Base-by-base conservation (phyloP, 2,888 invertebrate species). In the Dilophus febrilis region DNA sequence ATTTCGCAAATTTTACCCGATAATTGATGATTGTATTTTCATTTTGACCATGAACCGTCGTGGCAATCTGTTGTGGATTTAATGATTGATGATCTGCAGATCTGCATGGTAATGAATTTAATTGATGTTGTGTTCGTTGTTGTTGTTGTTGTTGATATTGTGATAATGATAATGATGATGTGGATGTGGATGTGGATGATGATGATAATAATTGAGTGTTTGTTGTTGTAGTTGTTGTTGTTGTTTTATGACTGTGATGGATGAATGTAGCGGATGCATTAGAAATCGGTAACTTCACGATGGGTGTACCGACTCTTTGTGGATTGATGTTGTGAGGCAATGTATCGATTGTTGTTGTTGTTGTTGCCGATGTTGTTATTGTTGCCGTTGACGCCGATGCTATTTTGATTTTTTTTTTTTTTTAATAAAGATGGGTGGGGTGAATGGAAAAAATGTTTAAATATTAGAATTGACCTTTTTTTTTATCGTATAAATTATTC, bases 241-340 rank as follows among this genome's bases (percentile, higher is more conserved):
- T 42, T 38, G 40, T 36, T 42, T 41, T 34, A 40, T 35, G 33
- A 38, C 29, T 28, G 14, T 36, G 16, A 37, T 35, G 38, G 41
- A 36, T 37, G 33, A 19, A 29, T 22, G 31, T 29, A 33, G 19
- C 38, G 28, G 38, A 40, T 38, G 58, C 56, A 56, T 66, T 65
- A 66, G 64, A 65, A 65, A 60, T 66, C 64, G 59, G 66, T 65
- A 60, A 65, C 61, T 57, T 65, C 63, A 65, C 65, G 57, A 63
- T 64, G 61, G 61, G 63, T 59, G 62, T 64, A 63, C 60, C 64
- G 61, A 63, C 65, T 59, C 64, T 64, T 59, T 59, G 64, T n/a
- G n/a, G n/a, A n/a, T n/a, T n/a, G 54, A 56, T 58, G 61, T 59
- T 18, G 13, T 13, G 14, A 13, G 35, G n/a, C 4, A 18, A 13